phyloP scores from a whole-genome alignment of 1,140 invertebrate species.

The Schlechtendalia chinensis region DNA sequence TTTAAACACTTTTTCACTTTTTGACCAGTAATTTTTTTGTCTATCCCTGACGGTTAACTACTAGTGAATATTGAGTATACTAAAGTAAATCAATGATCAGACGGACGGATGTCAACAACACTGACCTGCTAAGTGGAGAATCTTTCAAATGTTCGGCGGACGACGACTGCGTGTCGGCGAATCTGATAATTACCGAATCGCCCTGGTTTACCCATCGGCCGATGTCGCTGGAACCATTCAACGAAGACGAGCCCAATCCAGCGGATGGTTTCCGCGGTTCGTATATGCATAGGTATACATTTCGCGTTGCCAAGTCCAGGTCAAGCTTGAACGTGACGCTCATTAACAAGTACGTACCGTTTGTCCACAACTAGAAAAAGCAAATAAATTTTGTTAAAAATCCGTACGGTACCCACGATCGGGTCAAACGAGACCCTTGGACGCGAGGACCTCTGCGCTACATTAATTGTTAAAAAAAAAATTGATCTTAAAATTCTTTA shows the following conservation, averaged over 20 bases:
- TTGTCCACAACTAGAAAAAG: conserved; percentile 24
- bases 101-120: background rate
- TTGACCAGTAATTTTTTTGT: too few relatives aligned
- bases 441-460: too few relatives aligned
- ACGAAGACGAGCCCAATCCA: background rate
- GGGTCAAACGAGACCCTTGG: too few relatives aligned
- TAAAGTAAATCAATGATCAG: background rate
- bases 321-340: conserved; percentile 32
- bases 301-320: background rate
- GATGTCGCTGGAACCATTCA: background rate
- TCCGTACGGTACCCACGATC: too few relatives aligned
- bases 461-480: too few relatives aligned
- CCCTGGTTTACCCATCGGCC: conserved; percentile 26
- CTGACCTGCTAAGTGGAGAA: background rate
- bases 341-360: conserved; percentile 27
- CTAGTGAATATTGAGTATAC: too few relatives aligned
- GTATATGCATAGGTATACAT: conserved; percentile 5
- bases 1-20: too few relatives aligned
- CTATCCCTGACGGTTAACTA: too few relatives aligned
- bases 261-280: background rate
- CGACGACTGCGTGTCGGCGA: background rate
- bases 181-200: conserved; percentile 22
- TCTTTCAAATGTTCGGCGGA: background rate
- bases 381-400: too few relatives aligned
- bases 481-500: too few relatives aligned